These are phyloP conservation scores for Temnothorax rugatulus DNA, from an alignment of 2,888 invertebrate genomes.

Conservation along the genomic window DNA sequence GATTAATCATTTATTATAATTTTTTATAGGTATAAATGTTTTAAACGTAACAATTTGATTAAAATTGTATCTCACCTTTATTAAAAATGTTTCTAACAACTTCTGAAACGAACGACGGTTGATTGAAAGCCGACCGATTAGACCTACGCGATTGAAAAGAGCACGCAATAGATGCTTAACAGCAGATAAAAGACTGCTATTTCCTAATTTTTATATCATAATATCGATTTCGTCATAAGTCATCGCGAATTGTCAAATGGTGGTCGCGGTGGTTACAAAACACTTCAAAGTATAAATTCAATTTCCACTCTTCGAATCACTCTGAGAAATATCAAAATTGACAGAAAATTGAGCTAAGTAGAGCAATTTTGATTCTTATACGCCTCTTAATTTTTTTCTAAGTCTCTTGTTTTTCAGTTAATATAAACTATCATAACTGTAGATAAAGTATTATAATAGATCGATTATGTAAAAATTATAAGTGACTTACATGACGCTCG, in stretches of 20 bases:
- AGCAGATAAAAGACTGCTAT: neutral
- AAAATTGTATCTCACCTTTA: conserved; percentile 1
- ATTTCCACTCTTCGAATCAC: neutral
- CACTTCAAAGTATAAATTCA: neutral
- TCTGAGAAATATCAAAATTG: neutral
- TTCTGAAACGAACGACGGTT: neutral
- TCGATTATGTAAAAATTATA: neutral
- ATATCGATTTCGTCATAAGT: neutral
- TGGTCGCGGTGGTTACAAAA: neutral
- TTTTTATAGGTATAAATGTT: neutral
- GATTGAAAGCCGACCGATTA: neutral
- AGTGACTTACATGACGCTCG: neutral
- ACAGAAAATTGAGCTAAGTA: neutral
- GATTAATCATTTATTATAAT: neutral
- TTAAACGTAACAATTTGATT: neutral
- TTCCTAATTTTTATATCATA: neutral
- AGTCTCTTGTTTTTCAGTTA: neutral
- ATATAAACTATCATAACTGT: neutral
- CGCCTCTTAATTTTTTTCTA: neutral
- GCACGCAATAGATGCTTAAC: neutral
- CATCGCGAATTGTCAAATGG: neutral
- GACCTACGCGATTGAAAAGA: neutral
- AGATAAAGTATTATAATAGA: neutral
- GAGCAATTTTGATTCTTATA: neutral
- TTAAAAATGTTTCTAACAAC: neutral